phyloP scores from a whole-genome alignment of 2,797 vertebrate genomes.

The Sebastes vulpes region DNA sequence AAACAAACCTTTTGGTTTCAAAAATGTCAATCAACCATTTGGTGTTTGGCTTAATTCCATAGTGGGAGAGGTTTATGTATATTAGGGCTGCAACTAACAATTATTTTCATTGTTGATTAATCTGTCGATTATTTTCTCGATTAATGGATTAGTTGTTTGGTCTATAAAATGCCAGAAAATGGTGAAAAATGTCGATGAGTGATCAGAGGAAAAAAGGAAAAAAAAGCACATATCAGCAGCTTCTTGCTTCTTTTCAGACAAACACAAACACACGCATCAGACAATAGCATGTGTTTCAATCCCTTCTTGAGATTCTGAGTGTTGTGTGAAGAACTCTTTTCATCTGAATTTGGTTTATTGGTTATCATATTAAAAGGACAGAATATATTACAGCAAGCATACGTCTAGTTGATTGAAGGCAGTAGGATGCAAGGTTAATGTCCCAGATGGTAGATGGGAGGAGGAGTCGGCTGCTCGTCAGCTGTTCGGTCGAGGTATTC shows the following conservation, averaged over 20 bases:
- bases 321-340: neutral
- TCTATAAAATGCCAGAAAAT: too few relatives aligned
- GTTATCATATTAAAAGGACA: neutral
- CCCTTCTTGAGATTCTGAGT: neutral
- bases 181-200: too few relatives aligned
- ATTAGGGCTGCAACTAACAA: too few relatives aligned
- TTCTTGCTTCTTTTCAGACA: neutral
- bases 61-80: neutral
- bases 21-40: neutral
- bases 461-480: constrained; percentile 40
- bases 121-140: too few relatives aligned
- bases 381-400: constrained; percentile 1
- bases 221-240: neutral
- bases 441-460: constrained; percentile 61
- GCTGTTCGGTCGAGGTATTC: constrained; percentile 42
- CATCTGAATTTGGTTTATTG: neutral
- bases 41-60: neutral
- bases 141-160: too few relatives aligned
- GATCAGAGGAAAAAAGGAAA: neutral
- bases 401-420: neutral
- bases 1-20: neutral
- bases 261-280: neutral
- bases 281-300: neutral
- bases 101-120: too few relatives aligned
- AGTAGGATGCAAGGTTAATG: constrained; percentile 26